These are phyloP conservation scores for Platichthys flesus DNA, from an alignment of 2,113 vertebrate species.

Conservation along the genomic window DNA sequence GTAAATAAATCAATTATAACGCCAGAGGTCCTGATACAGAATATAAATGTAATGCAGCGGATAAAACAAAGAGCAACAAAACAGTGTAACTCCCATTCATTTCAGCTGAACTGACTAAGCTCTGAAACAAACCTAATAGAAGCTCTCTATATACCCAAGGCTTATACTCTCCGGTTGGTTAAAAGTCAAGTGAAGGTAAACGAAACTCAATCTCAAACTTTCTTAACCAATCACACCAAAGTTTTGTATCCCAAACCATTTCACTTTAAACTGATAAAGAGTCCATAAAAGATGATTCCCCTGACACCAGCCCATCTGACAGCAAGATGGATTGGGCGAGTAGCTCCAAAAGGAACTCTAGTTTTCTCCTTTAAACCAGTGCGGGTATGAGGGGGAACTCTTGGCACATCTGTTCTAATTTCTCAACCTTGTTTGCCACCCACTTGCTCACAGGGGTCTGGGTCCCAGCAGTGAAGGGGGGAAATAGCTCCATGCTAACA, in stretches of 20 bases:
- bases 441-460: constrained; percentile 42
- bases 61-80: background rate
- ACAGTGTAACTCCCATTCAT: background rate
- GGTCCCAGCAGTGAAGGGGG: constrained; percentile 33
- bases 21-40: background rate
- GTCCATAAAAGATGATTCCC: constrained; percentile 43
- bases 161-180: background rate
- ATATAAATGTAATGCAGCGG: background rate
- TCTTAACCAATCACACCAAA: constrained; percentile 29
- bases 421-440: constrained; percentile 36
- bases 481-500: constrained; percentile 51
- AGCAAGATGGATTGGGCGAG: constrained; percentile 34
- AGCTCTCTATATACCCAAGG: no score
- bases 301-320: constrained; percentile 32
- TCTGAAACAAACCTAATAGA: background rate
- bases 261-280: constrained; percentile 48
- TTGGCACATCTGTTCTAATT: constrained; percentile 33
- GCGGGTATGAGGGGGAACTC: constrained; percentile 7
- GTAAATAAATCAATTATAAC: no score
- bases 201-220: constrained; percentile 35
- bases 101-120: background rate
- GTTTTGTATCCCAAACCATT: constrained; percentile 22
- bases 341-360: constrained; percentile 14
- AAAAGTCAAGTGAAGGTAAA: background rate
- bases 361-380: constrained; percentile 38